Evolutionary conservation across 2,113 vertebrate species (phyloP).

Genomic region (Odontophorus gujanensis): DNA sequence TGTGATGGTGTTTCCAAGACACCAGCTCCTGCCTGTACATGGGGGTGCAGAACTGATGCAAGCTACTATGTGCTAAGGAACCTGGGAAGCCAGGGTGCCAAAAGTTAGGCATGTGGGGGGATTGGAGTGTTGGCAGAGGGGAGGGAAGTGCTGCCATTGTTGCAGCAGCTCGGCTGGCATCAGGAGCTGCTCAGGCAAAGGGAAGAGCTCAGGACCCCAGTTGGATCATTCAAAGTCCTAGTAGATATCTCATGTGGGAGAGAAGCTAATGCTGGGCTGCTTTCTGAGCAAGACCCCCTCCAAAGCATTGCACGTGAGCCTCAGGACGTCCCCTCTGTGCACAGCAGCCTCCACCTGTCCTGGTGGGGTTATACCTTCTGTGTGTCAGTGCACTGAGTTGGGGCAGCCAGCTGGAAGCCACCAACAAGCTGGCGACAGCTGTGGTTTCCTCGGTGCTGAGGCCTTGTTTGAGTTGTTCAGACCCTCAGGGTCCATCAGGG

Average conservation of each 20-base stretch:
- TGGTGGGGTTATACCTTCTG: neutral
- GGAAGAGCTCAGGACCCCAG: neutral
- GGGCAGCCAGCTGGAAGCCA: neutral
- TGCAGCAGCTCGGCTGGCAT: neutral
- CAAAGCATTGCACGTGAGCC: accelerated
- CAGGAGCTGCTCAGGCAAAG: neutral
- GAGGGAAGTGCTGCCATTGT: neutral
- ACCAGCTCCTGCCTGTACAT: accelerated
- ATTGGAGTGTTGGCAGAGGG: neutral
- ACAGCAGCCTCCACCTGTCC: neutral
- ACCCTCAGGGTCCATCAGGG: accelerated
- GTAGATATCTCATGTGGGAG: accelerated
- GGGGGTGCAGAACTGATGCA: neutral
- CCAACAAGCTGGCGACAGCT: neutral
- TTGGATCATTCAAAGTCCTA: neutral
- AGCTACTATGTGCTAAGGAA: neutral
- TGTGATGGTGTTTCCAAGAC: accelerated
- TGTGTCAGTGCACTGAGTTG: neutral
- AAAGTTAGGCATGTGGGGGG: accelerated
- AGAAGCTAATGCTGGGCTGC: neutral
- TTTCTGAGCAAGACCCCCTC: neutral
- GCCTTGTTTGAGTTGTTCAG: accelerated
- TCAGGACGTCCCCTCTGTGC: neutral
- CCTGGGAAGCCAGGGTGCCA: neutral
- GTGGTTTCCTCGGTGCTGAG: neutral